phyloP scores from a whole-genome alignment of 2,113 vertebrate genomes.

The Paraplagusia blochii region DNA sequence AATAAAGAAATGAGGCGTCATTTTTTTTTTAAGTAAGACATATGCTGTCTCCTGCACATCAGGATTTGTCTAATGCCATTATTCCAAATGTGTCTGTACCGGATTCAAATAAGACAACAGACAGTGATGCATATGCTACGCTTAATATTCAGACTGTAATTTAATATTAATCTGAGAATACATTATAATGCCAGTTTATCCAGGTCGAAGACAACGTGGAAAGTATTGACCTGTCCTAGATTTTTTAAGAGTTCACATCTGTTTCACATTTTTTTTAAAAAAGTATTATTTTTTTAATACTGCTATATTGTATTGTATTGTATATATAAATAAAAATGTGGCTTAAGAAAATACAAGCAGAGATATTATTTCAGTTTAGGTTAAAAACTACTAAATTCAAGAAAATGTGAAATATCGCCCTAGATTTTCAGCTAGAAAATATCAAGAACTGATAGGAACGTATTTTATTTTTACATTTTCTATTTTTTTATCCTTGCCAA shows the following conservation, averaged over 20 bases:
- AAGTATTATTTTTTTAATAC: too few species aligned
- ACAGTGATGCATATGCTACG: constrained; percentile 44
- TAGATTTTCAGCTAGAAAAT: too few species aligned
- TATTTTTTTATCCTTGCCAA: background rate
- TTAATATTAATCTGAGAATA: constrained; percentile 67
- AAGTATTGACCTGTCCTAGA: constrained; percentile 65
- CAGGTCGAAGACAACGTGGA: constrained; percentile 62
- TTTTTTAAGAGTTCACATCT: constrained; percentile 49
- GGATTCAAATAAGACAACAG: constrained; percentile 54
- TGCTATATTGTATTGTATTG: too few species aligned
- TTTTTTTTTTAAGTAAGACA: constrained; percentile 63
- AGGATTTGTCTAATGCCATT: constrained; percentile 71
- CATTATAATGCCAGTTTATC: constrained; percentile 65
- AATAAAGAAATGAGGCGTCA: constrained; percentile 64
- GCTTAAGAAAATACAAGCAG: constrained; percentile 14
- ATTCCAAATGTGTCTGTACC: constrained; percentile 55
- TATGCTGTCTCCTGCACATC: constrained; percentile 63
- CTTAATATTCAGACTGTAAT: constrained; percentile 56
- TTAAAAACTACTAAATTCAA: too few species aligned
- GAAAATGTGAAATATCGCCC: too few species aligned
- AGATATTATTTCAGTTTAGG: too few species aligned
- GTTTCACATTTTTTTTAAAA: constrained; percentile 50
- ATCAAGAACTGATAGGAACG: too few species aligned
- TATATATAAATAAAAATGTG: too few species aligned
- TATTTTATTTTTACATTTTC: too few species aligned